Evolutionary conservation across 2,113 vertebrate species (phyloP), one percentile per base, ranked within the genome.

Genomic region (Telmatochromis bifrenatus): DNA sequence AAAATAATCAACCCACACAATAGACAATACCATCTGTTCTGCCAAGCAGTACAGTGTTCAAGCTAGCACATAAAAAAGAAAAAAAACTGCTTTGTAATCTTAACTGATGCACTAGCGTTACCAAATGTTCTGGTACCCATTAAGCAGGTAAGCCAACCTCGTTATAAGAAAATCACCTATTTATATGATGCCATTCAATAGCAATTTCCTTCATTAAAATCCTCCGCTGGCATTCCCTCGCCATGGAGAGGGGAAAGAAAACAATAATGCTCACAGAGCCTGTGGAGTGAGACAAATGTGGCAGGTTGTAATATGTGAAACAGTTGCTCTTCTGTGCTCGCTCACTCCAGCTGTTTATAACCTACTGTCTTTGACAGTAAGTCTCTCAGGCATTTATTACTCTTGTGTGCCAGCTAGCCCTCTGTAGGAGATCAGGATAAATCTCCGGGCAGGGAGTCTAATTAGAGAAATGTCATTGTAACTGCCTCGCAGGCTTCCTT

Each of bases 171-270:
- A 82, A 88, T 53, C 31, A 54, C 15, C 49, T 49, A 85, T 87
- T 91, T 91, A 73, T 31, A 90, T 93, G 84, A 90, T 86, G 88
- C 91, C 84, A 92, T 77, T 65, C 81, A 84, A 65, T 13, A 84
- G 77, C 70, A 86, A 89, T 86, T 83, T 77, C 51, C 85, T 51
- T 90, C 80, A 84, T 91, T 94, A 91, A 93, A 90, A 86, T n/a
- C 21, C 28, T 58, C 70, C 26, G 37, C 56, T 89, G 84, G 55
- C 88, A 84, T 56, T 45, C 73, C 28, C 87, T 26, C 33, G 21
- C 83, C 28, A 42, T 37, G 53, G 68, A 81, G 49, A 84, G 35
- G 75, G 39, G 23, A 83, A 92, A 17, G 51, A 81, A 91, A 93
- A 85, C 81, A 88, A 54, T 54, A 86, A 88, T 35, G 51, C 77